A percentile compares a stretch with the other conserved stretches of the same genome.
Conservation (phyloP, 2,797 vertebrate species). For the Numenius phaeopus region DNA sequence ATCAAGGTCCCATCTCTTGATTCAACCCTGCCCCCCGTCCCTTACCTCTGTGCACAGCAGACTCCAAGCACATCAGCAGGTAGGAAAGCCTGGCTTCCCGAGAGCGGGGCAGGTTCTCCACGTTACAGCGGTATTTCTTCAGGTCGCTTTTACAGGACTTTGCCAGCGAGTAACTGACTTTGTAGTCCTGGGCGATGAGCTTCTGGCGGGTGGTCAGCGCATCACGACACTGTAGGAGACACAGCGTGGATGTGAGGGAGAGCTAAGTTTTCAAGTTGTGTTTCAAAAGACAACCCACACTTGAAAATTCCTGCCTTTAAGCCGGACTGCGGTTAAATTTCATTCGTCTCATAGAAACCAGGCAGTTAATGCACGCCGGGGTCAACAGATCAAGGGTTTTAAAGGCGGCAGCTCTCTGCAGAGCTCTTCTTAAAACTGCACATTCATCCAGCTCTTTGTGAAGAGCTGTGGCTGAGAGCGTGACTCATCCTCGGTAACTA, state of each 20-base stretch:
- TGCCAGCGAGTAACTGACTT: conserved; percentile 96
- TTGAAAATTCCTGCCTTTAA: background rate
- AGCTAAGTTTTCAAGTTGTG: background rate
- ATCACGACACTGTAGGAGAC: conserved; percentile 88
- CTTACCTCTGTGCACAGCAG: conserved; percentile 93
- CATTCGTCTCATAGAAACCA: background rate
- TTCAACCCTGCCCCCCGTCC: background rate
- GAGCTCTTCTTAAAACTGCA: conserved; percentile 22
- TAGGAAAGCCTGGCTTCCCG: conserved; percentile 95
- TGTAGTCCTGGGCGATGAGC: conserved; percentile 97
- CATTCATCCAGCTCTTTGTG: conserved; percentile 31
- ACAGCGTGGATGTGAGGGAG: background rate
- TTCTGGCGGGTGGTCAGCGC: conserved; percentile 96
- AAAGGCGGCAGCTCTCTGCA: conserved; percentile 11
- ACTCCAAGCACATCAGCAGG: conserved; percentile 94
- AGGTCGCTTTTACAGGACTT: conserved; percentile 96
- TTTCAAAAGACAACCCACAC: background rate
- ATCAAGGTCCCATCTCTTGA: background rate
- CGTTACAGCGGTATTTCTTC: conserved; percentile 92
- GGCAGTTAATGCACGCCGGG: background rate
- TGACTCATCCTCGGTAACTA: conserved; percentile 37
- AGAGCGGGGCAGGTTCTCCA: conserved; percentile 92
- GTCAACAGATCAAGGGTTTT: conserved; percentile 3
- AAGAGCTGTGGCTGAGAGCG: background rate
- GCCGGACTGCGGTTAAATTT: background rate